These are phyloP conservation scores for Neuroscelio doddi DNA, from an alignment of 2,888 invertebrate genomes.

Conservation along the genomic window DNA sequence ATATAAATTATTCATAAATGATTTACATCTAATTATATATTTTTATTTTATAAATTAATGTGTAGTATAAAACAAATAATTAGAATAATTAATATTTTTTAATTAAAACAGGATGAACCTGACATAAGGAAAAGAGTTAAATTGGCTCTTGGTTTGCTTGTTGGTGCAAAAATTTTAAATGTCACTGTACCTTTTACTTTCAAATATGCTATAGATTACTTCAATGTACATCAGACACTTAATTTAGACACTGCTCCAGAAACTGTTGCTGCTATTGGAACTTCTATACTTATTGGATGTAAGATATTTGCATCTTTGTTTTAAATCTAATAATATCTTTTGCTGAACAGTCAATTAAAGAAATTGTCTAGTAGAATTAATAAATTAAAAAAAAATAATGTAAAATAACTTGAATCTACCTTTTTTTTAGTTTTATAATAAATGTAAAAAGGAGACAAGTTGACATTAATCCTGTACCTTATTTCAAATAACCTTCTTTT, in stretches of 20 bases:
- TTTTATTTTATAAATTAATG: not conserved
- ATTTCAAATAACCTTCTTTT: no score
- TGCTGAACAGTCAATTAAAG: no score
- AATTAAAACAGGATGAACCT: conserved; percentile 79
- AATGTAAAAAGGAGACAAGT: no score
- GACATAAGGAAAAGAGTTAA: conserved; percentile 85
- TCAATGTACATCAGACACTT: conserved; percentile 79
- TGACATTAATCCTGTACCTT: no score
- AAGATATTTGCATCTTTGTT: conserved; percentile 69
- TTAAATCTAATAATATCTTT: conserved; percentile 13
- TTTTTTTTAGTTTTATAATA: no score
- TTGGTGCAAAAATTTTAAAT: conserved; percentile 90
- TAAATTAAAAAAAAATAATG: no score
- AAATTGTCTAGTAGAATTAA: no score
- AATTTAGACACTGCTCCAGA: conserved; percentile 86
- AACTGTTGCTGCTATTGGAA: conserved; percentile 84
- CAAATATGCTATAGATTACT: conserved; percentile 92
- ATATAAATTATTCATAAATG: no score
- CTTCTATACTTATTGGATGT: conserved; percentile 91
- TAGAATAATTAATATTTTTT: no score
- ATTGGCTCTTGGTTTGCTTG: conserved; percentile 84
- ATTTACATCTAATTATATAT: conserved; percentile 7
- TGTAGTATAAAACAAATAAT: not conserved
- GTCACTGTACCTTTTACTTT: conserved; percentile 96
- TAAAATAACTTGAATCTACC: no score